Evolutionary conservation across 2,888 invertebrate species (phyloP).

Genomic region (Hemithea aestivaria): DNA sequence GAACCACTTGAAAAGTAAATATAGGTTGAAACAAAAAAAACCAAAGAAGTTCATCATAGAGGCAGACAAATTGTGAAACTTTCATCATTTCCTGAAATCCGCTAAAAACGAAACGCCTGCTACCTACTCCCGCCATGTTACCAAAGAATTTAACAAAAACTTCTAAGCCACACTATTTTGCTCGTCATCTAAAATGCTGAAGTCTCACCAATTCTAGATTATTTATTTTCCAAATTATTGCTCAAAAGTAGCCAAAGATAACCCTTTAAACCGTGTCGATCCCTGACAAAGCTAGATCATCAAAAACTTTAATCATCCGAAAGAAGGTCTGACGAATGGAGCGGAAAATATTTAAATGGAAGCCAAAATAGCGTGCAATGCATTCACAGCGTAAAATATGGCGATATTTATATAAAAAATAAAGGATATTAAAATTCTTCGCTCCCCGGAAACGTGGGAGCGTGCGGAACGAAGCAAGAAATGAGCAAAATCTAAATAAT

Average conservation of each 20-base stretch:
- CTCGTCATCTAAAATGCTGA: too few relatives aligned
- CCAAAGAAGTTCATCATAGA: too few relatives aligned
- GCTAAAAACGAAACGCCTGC: too few relatives aligned
- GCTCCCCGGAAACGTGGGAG: conserved; percentile 53
- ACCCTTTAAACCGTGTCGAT: conserved; percentile 7
- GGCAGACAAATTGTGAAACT: too few relatives aligned
- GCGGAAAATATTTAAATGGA: conserved; percentile 77
- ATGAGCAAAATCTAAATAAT: conserved; percentile 18
- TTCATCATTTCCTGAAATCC: too few relatives aligned
- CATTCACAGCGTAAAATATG: conserved; percentile 67
- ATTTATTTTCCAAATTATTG: too few relatives aligned
- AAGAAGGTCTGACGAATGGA: conserved; percentile 73
- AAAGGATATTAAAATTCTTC: conserved; percentile 59
- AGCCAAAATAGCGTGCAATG: conserved; percentile 68
- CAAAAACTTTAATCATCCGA: conserved; percentile 60
- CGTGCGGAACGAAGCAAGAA: conserved; percentile 61
- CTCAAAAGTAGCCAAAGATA: conserved; percentile 11
- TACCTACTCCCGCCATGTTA: too few relatives aligned
- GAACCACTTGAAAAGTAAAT: too few relatives aligned
- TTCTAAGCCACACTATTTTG: too few relatives aligned
- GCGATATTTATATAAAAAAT: conserved; percentile 55
- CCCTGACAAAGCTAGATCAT: conserved; percentile 25
- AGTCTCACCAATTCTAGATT: too few relatives aligned
- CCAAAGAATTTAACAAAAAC: too few relatives aligned
- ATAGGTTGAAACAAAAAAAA: too few relatives aligned